Evolutionary conservation across 2,888 invertebrate genomes (phyloP), one percentile per base, ranked within the genome.

Genomic region (Cantharis nigra): DNA sequence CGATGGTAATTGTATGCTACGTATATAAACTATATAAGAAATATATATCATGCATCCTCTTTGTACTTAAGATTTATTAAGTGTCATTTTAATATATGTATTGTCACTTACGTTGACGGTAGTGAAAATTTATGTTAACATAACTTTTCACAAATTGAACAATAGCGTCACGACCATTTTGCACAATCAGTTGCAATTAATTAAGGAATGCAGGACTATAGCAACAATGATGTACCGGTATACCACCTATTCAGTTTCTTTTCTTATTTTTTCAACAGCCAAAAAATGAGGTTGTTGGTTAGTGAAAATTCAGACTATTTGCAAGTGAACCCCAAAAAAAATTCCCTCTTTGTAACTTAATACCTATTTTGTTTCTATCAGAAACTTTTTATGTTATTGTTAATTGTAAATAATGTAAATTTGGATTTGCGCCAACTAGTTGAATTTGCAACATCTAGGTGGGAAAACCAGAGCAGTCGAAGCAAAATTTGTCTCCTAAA

Each of bases 71-170:
- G 76, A 80, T 80, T 80, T 80, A 80, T 77, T 71, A 65, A 73
- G 70, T 65, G 65, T 65, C 71, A 62, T 77, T 75, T 74, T 77
- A 74, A 78, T 77, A 77, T 49, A 49, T 49, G 49, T 78, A 80
- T 70, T 80, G 80, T 78, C 80, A 80, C 76, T 78, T 77, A 80
- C 72, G 78, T 80, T 69, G 78, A 78, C 76, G 63, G 71, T 76
- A 76, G 74, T 67, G 78, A 72, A 78, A 79, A 79, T 79, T 79
- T 79, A 79, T 79, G 79, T 71, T 73, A 75, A 33, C 64, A 67
- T 64, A 33, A 69, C 67, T 33, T 74, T 78, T 75, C 23, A 69
- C 69, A 67, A 69, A 74, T 74, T 67, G 77, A 70, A 77, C 74
- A 77, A 77, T 74, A 65, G 63, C 63, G n/a, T 18, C 63, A 23